Conservation (phyloP, 2,113 vertebrate species). For the Atractosteus spatula region DNA sequence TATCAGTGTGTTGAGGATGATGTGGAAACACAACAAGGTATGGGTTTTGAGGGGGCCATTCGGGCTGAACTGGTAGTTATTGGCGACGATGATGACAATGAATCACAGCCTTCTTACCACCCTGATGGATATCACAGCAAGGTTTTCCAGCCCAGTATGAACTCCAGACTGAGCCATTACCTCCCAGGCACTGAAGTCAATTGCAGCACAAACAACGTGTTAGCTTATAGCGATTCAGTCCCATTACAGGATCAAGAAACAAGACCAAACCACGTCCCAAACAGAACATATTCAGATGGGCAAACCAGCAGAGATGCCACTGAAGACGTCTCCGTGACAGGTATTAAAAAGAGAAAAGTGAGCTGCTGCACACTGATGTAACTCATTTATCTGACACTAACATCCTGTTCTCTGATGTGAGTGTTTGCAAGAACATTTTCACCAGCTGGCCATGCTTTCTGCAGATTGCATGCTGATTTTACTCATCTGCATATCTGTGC, state of each 20-base stretch:
- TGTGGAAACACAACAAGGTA: slow-evolving; percentile 25
- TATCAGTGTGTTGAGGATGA: slow-evolving; percentile 79
- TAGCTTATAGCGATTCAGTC: slow-evolving; percentile 61
- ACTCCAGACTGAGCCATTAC: slow-evolving; percentile 38
- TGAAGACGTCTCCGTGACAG: slow-evolving; percentile 66
- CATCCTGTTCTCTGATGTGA: slow-evolving; percentile 2
- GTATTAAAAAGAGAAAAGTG: slow-evolving; percentile 61
- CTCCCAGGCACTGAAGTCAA: slow-evolving; percentile 34
- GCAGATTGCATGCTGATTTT: not conserved
- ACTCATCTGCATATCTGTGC: not conserved
- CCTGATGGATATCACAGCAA: slow-evolving; percentile 72
- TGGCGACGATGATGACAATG: slow-evolving; percentile 64
- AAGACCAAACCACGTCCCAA: slow-evolving; percentile 47
- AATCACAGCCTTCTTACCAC: slow-evolving; percentile 62
- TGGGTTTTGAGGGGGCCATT: slow-evolving; percentile 75
- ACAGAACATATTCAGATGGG: slow-evolving; percentile 25
- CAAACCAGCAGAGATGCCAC: slow-evolving; percentile 51
- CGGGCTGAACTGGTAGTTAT: slow-evolving; percentile 87
- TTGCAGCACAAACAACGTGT: slow-evolving; percentile 35
- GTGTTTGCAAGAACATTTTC: not conserved
- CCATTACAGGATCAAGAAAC: slow-evolving; percentile 70
- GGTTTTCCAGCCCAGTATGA: slow-evolving; percentile 69
- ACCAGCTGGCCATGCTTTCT: not conserved
- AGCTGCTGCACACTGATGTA: slow-evolving; percentile 62
- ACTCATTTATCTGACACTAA: slow-evolving; percentile 31